A percentile compares a stretch with the other conserved stretches of the same genome.
These are phyloP conservation scores for Apantesis nais DNA, from an alignment of 2,888 invertebrate genomes.

Conservation along the genomic window DNA sequence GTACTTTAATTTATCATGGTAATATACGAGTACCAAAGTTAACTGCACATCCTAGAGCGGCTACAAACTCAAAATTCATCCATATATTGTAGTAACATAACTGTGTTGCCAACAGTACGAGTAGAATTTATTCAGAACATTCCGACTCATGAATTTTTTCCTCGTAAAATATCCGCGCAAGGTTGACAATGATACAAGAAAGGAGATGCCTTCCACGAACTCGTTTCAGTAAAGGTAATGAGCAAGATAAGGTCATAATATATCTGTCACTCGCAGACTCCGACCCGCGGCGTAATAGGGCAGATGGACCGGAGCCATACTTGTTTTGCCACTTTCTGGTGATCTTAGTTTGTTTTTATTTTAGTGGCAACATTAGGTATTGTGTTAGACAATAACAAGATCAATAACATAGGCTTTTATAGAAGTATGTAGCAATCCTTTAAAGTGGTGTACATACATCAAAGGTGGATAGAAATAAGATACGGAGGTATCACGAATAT, in stretches of 20 bases:
- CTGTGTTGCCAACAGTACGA: constrained; percentile 42
- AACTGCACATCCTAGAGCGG: constrained; percentile 7
- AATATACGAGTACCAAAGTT: constrained; percentile 3
- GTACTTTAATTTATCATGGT: constrained; percentile 1
- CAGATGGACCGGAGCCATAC: constrained; percentile 47
- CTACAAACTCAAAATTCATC: not conserved
- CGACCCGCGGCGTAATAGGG: constrained; percentile 46
- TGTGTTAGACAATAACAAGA: not conserved
- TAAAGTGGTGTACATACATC: not conserved
- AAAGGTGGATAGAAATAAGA: not conserved
- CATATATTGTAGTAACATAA: constrained; percentile 25
- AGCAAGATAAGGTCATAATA: constrained; percentile 60
- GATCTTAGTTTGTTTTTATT: constrained; percentile 7
- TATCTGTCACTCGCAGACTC: constrained; percentile 54
- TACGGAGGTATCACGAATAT: not conserved
- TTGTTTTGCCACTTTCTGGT: constrained; percentile 24
- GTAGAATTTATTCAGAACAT: constrained; percentile 57
- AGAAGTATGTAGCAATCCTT: not conserved
- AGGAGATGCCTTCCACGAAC: constrained; percentile 60
- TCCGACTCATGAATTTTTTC: constrained; percentile 64
- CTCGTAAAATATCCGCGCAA: constrained; percentile 60
- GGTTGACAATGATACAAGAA: constrained; percentile 66
- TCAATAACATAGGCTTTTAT: not conserved
- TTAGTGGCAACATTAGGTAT: not conserved
- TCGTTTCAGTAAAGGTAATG: constrained; percentile 57